These are phyloP conservation scores for Euglossa dilemma DNA, from an alignment of 1,140 invertebrate species.

Conservation along the genomic window DNA sequence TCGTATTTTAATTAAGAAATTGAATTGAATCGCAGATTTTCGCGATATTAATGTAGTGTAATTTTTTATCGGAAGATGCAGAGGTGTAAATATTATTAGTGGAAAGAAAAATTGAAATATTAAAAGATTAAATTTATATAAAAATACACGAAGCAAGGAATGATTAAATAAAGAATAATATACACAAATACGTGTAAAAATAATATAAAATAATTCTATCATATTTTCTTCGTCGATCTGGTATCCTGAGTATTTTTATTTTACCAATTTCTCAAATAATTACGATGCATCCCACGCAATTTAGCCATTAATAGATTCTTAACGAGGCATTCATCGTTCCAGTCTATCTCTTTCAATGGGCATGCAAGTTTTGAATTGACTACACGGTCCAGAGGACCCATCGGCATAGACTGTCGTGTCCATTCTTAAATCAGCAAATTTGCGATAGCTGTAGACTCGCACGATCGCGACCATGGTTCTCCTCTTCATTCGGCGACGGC, in stretches of 20 bases:
- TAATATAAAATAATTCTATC: neutral
- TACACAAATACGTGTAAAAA: neutral
- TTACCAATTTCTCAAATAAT: neutral
- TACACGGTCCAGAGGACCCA: neutral
- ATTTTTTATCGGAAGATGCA: constrained; percentile 1
- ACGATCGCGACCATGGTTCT: constrained; percentile 29
- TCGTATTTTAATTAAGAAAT: too few species aligned
- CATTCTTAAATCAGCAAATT: neutral
- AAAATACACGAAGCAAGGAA: too few species aligned
- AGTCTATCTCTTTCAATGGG: constrained; percentile 30
- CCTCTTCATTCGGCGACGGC: neutral
- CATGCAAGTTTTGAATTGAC: constrained; percentile 27
- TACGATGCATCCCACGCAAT: neutral
- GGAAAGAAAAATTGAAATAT: too few species aligned
- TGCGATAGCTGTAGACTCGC: constrained; percentile 25
- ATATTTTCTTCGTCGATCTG: neutral
- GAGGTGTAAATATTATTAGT: neutral
- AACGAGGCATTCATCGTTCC: neutral
- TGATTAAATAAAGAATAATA: too few species aligned
- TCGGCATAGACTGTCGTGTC: neutral
- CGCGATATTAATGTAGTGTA: neutral
- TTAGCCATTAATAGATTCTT: neutral
- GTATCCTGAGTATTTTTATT: neutral
- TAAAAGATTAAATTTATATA: too few species aligned
- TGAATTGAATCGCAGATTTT: neutral